phyloP scores from a whole-genome alignment of 2,888 invertebrate genomes.

The Magallana nippona region DNA sequence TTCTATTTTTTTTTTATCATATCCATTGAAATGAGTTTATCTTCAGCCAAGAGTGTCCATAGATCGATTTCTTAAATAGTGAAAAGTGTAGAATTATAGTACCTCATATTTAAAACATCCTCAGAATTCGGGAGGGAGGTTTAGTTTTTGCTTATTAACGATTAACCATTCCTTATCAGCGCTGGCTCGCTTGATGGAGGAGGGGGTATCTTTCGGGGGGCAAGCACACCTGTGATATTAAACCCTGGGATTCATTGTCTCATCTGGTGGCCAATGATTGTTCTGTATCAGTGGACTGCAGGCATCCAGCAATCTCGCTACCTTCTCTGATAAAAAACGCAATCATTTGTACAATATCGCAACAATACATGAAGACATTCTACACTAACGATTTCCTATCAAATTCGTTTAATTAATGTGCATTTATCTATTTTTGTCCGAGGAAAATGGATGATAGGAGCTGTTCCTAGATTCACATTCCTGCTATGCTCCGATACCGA shows the following conservation, averaged over 20 bases:
- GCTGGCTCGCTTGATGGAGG: neutral
- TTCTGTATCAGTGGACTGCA: constrained; percentile 19
- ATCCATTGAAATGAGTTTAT: too few relatives aligned
- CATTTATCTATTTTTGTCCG: constrained; percentile 28
- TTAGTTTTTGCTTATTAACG: constrained; percentile 2
- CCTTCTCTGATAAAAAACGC: neutral
- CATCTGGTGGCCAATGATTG: neutral
- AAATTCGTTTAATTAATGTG: constrained; percentile 32
- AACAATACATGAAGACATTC: constrained; percentile 33
- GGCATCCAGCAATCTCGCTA: neutral
- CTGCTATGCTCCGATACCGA: constrained; percentile 39
- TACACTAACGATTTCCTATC: constrained; percentile 31
- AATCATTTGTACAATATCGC: constrained; percentile 25
- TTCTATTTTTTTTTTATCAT: too few relatives aligned
- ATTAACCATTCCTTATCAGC: constrained; percentile 1
- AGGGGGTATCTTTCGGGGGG: neutral
- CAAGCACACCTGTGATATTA: constrained; percentile 32
- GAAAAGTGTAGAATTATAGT: too few relatives aligned
- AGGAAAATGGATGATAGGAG: constrained; percentile 31
- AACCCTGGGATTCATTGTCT: constrained; percentile 1
- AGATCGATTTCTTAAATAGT: too few relatives aligned
- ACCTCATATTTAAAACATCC: too few relatives aligned
- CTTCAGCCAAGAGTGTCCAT: too few relatives aligned
- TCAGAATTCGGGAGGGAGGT: too few relatives aligned
- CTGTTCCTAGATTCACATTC: constrained; percentile 26